These are phyloP conservation scores for Phrynocephalus vlangalii DNA, from an alignment of 2,797 vertebrate genomes.

Conservation along the genomic window DNA sequence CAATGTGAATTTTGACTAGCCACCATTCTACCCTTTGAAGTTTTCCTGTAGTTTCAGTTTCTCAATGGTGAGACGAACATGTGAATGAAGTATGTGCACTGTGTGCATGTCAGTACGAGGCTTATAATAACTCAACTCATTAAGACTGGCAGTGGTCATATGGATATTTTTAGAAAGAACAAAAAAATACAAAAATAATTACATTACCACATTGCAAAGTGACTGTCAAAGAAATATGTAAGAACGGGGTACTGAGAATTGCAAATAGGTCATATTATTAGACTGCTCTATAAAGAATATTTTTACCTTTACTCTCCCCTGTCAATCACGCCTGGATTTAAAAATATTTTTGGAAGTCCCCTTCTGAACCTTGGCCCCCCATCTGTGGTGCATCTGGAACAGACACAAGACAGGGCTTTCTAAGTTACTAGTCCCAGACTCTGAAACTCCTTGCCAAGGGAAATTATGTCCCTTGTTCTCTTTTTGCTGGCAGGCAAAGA, in stretches of 20 bases:
- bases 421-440: not conserved
- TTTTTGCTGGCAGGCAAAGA: too few species aligned
- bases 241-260: not conserved
- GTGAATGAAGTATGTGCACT: not conserved
- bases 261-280: not conserved
- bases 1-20: constrained; percentile 56
- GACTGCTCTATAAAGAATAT: not conserved
- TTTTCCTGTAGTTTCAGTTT: constrained; percentile 28
- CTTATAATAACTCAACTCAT: constrained; percentile 7
- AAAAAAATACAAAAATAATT: not conserved
- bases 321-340: not conserved
- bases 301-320: not conserved
- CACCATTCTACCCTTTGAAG: constrained; percentile 29
- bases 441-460: not conserved
- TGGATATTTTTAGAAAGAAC: not conserved
- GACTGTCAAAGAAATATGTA: constrained; percentile 19
- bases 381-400: not conserved
- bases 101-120: not conserved
- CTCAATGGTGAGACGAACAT: not conserved
- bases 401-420: not conserved
- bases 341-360: not conserved
- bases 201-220: constrained; percentile 12
- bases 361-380: not conserved
- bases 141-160: constrained; percentile 5
- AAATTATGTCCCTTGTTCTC: too few species aligned